Conservation (phyloP, 2,888 invertebrate species). For the Eilema caniola region DNA sequence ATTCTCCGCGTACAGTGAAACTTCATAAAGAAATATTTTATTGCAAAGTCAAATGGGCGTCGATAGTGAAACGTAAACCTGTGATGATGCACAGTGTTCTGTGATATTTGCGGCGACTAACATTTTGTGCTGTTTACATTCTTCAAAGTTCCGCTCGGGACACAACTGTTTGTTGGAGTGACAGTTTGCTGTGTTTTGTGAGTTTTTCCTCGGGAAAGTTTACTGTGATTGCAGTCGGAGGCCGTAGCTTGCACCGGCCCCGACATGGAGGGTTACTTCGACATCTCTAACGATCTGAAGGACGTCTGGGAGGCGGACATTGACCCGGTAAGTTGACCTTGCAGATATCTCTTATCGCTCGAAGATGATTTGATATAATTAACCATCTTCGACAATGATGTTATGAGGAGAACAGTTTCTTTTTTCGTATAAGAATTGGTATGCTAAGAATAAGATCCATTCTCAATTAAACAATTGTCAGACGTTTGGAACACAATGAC, state of each 20-base stretch:
- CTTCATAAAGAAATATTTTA: constrained; percentile 69
- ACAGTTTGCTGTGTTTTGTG: constrained; percentile 77
- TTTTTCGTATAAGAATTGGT: constrained; percentile 10
- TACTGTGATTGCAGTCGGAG: constrained; percentile 70
- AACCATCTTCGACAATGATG: constrained; percentile 21
- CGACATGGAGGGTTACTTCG: constrained; percentile 92
- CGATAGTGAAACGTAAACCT: constrained; percentile 81
- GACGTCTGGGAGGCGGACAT: constrained; percentile 94
- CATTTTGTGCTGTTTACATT: constrained; percentile 66
- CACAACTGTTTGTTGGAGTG: constrained; percentile 68
- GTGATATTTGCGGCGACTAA: constrained; percentile 58
- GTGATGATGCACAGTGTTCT: constrained; percentile 77
- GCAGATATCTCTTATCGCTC: constrained; percentile 69
- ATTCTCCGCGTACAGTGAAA: constrained; percentile 81
- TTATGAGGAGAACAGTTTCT: constrained; percentile 5
- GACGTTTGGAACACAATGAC: constrained; percentile 32
- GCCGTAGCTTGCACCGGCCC: constrained; percentile 74
- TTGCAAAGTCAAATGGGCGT: constrained; percentile 80
- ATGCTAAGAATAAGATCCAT: constrained; percentile 26
- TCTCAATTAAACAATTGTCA: constrained; percentile 41
- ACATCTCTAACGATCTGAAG: constrained; percentile 91
- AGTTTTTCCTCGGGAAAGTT: constrained; percentile 67
- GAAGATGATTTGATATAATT: constrained; percentile 51
- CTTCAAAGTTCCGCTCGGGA: constrained; percentile 68
- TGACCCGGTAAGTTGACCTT: constrained; percentile 92